Evolutionary conservation across 1,140 invertebrate species (phyloP).

Genomic region (Zophobas atratus): DNA sequence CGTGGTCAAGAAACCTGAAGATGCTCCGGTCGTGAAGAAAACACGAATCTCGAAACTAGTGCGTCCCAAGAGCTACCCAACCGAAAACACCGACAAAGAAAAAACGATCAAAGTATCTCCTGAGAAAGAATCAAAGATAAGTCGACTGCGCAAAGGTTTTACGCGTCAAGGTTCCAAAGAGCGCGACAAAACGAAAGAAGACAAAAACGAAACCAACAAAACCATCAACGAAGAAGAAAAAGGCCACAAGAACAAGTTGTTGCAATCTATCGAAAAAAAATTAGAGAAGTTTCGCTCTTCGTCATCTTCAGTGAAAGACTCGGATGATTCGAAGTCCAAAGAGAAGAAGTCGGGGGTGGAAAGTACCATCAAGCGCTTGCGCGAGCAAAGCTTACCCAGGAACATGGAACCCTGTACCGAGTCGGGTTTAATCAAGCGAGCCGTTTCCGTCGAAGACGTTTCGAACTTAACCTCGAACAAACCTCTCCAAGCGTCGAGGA

Average conservation of each 20-base stretch:
- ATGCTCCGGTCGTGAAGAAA: conserved; percentile 61
- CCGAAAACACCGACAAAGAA: conserved; percentile 67
- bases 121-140: conserved; percentile 70
- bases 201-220: conserved; percentile 69
- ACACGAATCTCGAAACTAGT: conserved; percentile 72
- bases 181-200: conserved; percentile 66
- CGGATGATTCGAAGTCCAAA: conserved; percentile 64
- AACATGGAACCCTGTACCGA: conserved; percentile 69
- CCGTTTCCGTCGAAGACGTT: conserved; percentile 79
- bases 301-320: conserved; percentile 68
- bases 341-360: conserved; percentile 68
- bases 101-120: conserved; percentile 64
- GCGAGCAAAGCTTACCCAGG: conserved; percentile 78
- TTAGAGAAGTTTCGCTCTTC: conserved; percentile 74
- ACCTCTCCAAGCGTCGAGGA: conserved; percentile 68
- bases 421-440: conserved; percentile 76
- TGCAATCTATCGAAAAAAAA: conserved; percentile 78
- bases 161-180: conserved; percentile 66
- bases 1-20: conserved; percentile 27
- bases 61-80: conserved; percentile 72
- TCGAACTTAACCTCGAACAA: conserved; percentile 67
- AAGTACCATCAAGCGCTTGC: conserved; percentile 70
- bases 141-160: conserved; percentile 66
- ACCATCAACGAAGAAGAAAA: conserved; percentile 64
- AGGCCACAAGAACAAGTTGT: conserved; percentile 72